Conservation (phyloP, 2,113 vertebrate species). For the Entelurus aequoreus region DNA sequence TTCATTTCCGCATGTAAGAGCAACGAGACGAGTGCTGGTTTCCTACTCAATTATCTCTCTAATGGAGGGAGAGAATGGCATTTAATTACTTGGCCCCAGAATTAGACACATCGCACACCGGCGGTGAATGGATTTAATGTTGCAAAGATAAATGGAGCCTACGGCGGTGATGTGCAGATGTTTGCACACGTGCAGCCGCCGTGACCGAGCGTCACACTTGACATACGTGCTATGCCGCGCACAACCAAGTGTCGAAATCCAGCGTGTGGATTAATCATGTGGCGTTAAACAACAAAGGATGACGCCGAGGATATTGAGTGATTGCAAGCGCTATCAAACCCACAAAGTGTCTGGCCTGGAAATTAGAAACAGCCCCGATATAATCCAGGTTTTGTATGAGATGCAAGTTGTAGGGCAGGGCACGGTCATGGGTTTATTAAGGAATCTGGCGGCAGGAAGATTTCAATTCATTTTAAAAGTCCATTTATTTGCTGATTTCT, state of each 20-base stretch:
- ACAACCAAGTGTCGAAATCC: constrained; percentile 30
- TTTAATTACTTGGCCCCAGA: constrained; percentile 70
- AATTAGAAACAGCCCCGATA: background rate
- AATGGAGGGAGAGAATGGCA: constrained; percentile 70
- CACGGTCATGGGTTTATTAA: too few relatives aligned
- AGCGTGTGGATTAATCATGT: constrained; percentile 30
- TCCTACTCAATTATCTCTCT: constrained; percentile 71
- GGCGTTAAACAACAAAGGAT: constrained; percentile 30
- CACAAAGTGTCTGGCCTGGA: background rate
- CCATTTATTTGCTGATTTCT: too few relatives aligned
- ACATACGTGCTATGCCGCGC: constrained; percentile 34
- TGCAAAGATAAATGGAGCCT: constrained; percentile 63
- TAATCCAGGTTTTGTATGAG: too few relatives aligned
- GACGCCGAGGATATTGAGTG: constrained; percentile 24
- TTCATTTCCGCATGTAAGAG: constrained; percentile 44
- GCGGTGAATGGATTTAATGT: constrained; percentile 73
- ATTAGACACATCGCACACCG: constrained; percentile 60
- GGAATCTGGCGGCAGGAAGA: too few relatives aligned
- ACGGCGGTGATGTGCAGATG: constrained; percentile 65
- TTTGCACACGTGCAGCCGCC: constrained; percentile 63
- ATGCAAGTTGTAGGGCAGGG: too few relatives aligned
- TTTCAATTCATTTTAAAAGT: too few relatives aligned
- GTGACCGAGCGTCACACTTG: constrained; percentile 41
- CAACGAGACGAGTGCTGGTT: constrained; percentile 56
- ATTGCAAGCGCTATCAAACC: constrained; percentile 22